Percentiles rank a stretch among this genome's conserved stretches.
phyloP scores from a whole-genome alignment of 2,113 vertebrate genomes.

The Lanius collurio region DNA sequence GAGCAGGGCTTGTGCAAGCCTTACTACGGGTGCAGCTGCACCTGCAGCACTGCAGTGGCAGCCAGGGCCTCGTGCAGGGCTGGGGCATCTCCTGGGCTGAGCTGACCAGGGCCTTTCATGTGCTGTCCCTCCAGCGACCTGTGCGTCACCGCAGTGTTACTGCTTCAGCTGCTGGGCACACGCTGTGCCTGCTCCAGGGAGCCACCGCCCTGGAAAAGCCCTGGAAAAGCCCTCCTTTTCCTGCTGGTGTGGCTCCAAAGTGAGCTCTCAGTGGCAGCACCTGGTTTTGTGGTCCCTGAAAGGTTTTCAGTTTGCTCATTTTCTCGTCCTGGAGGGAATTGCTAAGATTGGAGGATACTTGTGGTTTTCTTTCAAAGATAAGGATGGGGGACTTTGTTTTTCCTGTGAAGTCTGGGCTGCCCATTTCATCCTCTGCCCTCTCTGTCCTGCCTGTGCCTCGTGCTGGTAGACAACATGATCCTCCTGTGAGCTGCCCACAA shows the following conservation, averaged over 20 bases:
- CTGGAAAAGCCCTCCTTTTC: neutral
- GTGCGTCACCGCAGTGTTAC: neutral
- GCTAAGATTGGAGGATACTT: neutral
- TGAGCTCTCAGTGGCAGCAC: neutral
- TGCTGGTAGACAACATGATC: neutral
- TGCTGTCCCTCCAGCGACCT: neutral
- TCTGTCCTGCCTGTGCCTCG: neutral
- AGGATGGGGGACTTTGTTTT: neutral
- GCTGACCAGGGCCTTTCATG: neutral
- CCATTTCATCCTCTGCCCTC: neutral
- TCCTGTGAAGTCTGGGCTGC: neutral
- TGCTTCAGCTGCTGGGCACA: neutral
- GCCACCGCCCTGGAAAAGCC: neutral
- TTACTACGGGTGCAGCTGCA: neutral
- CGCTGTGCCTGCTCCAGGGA: accelerated
- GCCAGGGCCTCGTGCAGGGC: neutral
- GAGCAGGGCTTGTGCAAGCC: neutral
- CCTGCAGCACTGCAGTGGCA: neutral
- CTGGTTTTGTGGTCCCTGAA: neutral
- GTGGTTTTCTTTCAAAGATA: neutral
- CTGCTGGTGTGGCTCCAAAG: neutral
- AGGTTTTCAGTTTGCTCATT: neutral
- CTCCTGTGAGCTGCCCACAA: neutral
- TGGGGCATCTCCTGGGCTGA: neutral
- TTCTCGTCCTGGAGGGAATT: neutral